A percentile compares a stretch with the other conserved stretches of the same genome.
Evolutionary conservation across 2,888 invertebrate species (phyloP).

Genomic region (Standfussiana lucernea): DNA sequence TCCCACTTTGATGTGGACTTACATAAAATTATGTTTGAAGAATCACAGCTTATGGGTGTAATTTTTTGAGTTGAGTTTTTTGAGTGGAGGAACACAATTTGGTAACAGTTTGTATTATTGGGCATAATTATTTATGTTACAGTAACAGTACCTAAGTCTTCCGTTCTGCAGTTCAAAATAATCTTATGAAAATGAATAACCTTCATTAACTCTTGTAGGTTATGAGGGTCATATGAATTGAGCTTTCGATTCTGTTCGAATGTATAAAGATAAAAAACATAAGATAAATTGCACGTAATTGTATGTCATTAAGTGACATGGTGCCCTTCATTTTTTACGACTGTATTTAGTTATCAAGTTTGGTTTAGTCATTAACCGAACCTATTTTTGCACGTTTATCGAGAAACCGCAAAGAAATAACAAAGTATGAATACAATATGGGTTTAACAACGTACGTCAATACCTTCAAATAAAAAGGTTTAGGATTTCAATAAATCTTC

Average conservation of each 20-base stretch:
- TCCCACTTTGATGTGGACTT: background rate
- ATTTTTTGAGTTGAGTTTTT: too few species aligned
- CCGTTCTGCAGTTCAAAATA: background rate
- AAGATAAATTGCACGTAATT: conserved; percentile 36
- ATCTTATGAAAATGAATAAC: background rate
- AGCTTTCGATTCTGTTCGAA: conserved; percentile 39
- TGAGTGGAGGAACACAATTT: background rate
- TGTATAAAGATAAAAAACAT: conserved; percentile 20
- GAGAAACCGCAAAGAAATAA: conserved; percentile 29
- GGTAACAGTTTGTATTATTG: background rate
- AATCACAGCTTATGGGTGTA: background rate
- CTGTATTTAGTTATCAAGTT: conserved; percentile 1
- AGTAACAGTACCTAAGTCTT: background rate
- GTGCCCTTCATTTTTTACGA: conserved; percentile 34
- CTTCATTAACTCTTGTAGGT: background rate
- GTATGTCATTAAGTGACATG: conserved; percentile 3
- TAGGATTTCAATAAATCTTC: conserved; percentile 15
- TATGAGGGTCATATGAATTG: conserved; percentile 3
- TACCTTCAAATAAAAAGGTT: background rate
- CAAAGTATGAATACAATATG: conserved; percentile 14
- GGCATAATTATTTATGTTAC: background rate
- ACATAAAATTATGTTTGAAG: background rate
- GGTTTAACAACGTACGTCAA: conserved; percentile 1
- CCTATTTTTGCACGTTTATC: conserved; percentile 16
- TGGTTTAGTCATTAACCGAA: conserved; percentile 10